phyloP scores from a whole-genome alignment of 2,888 invertebrate species.

The Thelaira solivaga region DNA sequence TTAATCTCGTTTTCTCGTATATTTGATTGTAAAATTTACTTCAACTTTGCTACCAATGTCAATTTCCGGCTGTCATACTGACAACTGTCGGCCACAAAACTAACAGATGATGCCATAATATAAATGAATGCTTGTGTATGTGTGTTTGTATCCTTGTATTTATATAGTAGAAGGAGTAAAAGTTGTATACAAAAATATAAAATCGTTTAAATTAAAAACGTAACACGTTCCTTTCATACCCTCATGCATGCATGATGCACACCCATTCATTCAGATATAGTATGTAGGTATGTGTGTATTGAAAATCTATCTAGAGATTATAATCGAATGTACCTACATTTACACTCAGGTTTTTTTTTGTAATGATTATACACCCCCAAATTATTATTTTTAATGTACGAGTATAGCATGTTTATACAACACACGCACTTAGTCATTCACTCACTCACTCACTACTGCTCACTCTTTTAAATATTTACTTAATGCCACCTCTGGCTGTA shows the following conservation, averaged over 20 bases:
- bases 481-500: background rate
- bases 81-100: constrained; percentile 61
- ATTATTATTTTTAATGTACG: no score
- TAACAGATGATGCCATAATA: constrained; percentile 52
- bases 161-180: background rate
- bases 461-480: background rate
- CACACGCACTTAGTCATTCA: background rate
- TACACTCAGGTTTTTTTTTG: no score
- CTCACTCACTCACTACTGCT: background rate
- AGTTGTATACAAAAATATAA: constrained; percentile 18
- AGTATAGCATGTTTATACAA: background rate
- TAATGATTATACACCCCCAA: constrained; percentile 44
- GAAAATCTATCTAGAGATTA: constrained; percentile 50
- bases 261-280: background rate
- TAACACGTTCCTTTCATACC: constrained; percentile 48
- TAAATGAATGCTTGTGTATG: no score
- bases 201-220: constrained; percentile 61
- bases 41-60: constrained; percentile 61
- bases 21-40: constrained; percentile 9
- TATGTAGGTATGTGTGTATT: background rate
- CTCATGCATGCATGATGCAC: background rate
- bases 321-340: constrained; percentile 58
- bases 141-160: no score
- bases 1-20: background rate
- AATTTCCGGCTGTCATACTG: constrained; percentile 71